Evolutionary conservation across 2,888 invertebrate species (phyloP).

Genomic region (Ophion costatus): DNA sequence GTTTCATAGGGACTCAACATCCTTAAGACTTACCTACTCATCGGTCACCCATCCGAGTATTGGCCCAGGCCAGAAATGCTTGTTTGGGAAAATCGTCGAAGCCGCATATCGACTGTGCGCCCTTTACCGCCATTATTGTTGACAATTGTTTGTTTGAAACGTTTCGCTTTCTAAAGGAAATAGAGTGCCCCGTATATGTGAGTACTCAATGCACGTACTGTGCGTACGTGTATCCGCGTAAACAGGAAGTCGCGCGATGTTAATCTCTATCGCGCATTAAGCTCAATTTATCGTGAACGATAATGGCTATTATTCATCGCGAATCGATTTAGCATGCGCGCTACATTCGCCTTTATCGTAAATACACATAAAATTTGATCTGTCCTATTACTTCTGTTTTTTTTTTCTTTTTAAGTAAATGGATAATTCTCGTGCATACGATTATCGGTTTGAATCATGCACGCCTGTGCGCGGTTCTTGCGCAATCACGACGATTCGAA

Average conservation of each 20-base stretch:
- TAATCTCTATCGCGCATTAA: conserved; percentile 58
- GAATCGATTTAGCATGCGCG: conserved; percentile 36
- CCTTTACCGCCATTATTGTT: no score
- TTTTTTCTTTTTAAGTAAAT: background rate
- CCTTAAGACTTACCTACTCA: no score
- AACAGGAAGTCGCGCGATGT: conserved; percentile 63
- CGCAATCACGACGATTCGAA: conserved; percentile 53
- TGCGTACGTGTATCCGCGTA: conserved; percentile 40
- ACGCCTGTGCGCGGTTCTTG: conserved; percentile 12
- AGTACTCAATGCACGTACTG: background rate
- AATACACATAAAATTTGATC: conserved; percentile 27
- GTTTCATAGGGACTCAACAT: no score
- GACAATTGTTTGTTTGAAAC: background rate
- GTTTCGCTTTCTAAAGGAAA: background rate
- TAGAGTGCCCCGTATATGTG: background rate
- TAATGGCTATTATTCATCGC: conserved; percentile 40
- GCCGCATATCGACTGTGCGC: no score
- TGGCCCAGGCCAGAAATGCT: background rate
- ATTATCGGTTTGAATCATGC: conserved; percentile 30
- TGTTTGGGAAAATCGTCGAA: no score
- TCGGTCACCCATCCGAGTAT: no score
- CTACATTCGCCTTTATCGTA: conserved; percentile 25
- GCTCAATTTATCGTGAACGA: conserved; percentile 59
- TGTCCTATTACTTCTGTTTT: conserved; percentile 4
- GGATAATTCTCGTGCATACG: conserved; percentile 17